Percentiles rank a stretch among this genome's conserved stretches.
These are phyloP conservation scores for Corythoichthys intestinalis DNA, from an alignment of 2,113 vertebrate species.

Conservation along the genomic window DNA sequence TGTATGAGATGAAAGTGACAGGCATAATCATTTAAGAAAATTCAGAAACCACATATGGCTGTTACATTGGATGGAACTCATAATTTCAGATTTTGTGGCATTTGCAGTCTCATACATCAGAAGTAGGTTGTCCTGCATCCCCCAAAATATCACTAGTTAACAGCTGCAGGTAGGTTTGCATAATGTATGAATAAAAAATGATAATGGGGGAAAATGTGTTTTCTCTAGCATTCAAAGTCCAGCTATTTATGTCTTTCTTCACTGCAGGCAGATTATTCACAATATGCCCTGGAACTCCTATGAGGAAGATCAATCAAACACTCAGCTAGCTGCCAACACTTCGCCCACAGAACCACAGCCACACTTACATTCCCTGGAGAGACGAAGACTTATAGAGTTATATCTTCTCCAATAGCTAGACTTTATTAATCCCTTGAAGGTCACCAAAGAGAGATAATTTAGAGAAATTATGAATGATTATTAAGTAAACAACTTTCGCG, in stretches of 20 bases:
- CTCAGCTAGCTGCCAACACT: conserved; percentile 26
- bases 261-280: background rate
- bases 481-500: too few relatives aligned
- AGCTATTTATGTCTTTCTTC: background rate
- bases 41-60: background rate
- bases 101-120: background rate
- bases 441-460: too few relatives aligned
- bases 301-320: conserved; percentile 35
- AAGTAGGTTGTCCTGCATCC: conserved; percentile 2
- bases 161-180: conserved; percentile 26
- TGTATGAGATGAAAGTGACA: background rate
- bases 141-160: conserved; percentile 22
- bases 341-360: conserved; percentile 14
- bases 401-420: background rate
- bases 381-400: background rate
- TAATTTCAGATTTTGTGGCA: background rate
- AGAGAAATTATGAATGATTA: too few relatives aligned
- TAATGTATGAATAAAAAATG: conserved; percentile 29
- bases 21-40: background rate
- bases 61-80: background rate
- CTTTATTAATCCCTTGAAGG: background rate
- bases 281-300: background rate
- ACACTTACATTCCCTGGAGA: background rate
- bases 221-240: conserved; percentile 10
- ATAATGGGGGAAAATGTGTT: conserved; percentile 18